Evolutionary conservation across 2,888 invertebrate genomes (phyloP).

Genomic region (Zaprionus obscuricornis): DNA sequence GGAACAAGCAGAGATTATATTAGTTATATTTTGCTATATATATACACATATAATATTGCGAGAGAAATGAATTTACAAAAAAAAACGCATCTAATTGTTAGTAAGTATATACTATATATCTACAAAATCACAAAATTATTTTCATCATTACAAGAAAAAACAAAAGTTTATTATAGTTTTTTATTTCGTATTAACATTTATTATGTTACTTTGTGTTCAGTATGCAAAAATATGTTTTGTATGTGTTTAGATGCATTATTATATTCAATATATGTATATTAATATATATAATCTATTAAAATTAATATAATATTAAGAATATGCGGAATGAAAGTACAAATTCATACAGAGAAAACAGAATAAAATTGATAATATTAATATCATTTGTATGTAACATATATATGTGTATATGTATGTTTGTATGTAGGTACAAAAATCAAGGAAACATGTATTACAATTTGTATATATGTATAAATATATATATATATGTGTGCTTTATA

Average conservation of each 20-base stretch:
- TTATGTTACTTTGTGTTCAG: conserved; percentile 35
- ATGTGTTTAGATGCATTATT: no score
- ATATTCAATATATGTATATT: conserved; percentile 16
- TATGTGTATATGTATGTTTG: neutral
- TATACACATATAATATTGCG: no score
- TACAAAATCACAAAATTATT: neutral
- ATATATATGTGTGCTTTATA: conserved; percentile 35
- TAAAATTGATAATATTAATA: no score
- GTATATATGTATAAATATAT: no score
- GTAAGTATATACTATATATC: no score
- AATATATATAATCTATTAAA: conserved; percentile 9
- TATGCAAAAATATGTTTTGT: conserved; percentile 65
- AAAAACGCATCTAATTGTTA: no score
- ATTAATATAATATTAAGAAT: conserved; percentile 22
- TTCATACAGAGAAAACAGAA: neutral
- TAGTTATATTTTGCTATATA: no score
- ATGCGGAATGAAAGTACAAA: conserved; percentile 37
- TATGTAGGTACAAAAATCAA: conserved; percentile 49
- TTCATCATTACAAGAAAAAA: conserved; percentile 44
- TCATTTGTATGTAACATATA: no score
- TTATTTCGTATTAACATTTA: conserved; percentile 61
- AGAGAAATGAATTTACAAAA: no score
- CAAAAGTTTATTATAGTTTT: no score
- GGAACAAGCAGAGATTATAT: no score
- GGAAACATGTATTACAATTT: conserved; percentile 39